Evolutionary conservation across 1,140 invertebrate genomes (phyloP).

Genomic region (Wiebesia pumilae): DNA sequence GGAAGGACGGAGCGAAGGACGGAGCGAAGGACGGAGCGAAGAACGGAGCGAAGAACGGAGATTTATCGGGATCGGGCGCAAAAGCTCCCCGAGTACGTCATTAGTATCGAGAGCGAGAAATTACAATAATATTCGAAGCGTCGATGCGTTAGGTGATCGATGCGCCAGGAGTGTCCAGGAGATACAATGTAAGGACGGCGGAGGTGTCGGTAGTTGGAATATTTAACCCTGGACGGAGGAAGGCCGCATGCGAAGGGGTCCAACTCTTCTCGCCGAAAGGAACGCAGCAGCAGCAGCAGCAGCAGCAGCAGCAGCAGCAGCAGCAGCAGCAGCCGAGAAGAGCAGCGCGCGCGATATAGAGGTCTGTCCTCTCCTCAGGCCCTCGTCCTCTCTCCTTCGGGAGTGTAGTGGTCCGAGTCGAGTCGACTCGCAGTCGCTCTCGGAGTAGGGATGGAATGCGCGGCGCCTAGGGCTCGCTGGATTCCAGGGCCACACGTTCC

Average conservation of each 20-base stretch:
- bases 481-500: constrained; percentile 76
- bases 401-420: neutral
- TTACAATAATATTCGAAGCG: neutral
- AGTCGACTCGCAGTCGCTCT: neutral
- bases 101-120: neutral
- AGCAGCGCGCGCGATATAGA: neutral
- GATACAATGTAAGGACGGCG: constrained; percentile 6
- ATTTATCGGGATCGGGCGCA: too few species aligned
- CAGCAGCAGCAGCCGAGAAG: too few species aligned
- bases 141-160: constrained; percentile 3
- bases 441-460: constrained; percentile 76
- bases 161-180: neutral
- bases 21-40: neutral
- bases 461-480: constrained; percentile 77
- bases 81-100: too few species aligned
- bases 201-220: constrained; percentile 22
- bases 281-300: too few species aligned
- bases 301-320: too few species aligned
- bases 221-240: constrained; percentile 3
- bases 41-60: too few species aligned
- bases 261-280: constrained; percentile 14
- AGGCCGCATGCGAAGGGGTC: neutral
- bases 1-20: too few species aligned
- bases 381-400: neutral
- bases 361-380: neutral